Conservation (phyloP, 2,888 invertebrate genomes). For the Autographa gamma region DNA sequence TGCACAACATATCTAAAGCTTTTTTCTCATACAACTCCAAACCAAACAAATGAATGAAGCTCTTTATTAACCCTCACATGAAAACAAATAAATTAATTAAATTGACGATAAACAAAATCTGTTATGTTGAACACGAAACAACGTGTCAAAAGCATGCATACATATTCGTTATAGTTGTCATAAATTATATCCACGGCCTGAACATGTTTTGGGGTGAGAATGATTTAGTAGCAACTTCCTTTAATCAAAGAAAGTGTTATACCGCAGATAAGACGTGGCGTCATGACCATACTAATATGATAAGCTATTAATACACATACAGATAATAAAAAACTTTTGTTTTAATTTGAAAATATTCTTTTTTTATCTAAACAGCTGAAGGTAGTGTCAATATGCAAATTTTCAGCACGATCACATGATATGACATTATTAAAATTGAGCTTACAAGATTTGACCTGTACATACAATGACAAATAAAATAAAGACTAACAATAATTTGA, state of each 20-base stretch:
- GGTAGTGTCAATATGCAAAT: too few relatives aligned
- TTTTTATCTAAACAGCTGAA: too few relatives aligned
- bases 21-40: not conserved
- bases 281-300: constrained; percentile 27
- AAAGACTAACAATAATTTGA: too few relatives aligned
- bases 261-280: constrained; percentile 54
- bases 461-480: too few relatives aligned
- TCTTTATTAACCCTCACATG: not conserved
- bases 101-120: constrained; percentile 12
- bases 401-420: too few relatives aligned
- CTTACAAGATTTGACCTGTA: too few relatives aligned
- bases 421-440: too few relatives aligned
- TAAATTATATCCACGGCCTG: constrained; percentile 65
- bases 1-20: not conserved
- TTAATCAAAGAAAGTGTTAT: constrained; percentile 76
- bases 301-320: constrained; percentile 17
- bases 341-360: too few relatives aligned
- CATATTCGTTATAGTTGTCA: constrained; percentile 48
- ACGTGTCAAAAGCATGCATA: constrained; percentile 21
- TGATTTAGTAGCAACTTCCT: constrained; percentile 77
- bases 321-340: not conserved
- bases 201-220: constrained; percentile 71
- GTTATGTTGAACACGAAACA: constrained; percentile 14
- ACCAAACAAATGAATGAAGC: not conserved
- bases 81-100: not conserved